phyloP scores from a whole-genome alignment of 2,888 invertebrate genomes.

The Notodonta dromedarius region DNA sequence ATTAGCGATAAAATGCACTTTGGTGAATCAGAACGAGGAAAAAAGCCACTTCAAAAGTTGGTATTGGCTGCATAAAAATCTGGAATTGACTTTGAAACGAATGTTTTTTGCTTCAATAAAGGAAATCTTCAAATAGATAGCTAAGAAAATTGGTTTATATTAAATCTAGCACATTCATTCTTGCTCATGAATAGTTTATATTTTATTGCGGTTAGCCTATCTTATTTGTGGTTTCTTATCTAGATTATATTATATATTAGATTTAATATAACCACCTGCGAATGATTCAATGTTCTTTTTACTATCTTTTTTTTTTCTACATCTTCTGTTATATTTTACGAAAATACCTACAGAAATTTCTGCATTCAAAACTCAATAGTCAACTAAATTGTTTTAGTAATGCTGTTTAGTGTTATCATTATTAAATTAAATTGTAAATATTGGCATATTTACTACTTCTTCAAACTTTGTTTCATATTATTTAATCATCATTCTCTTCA shows the following conservation, averaged over 20 bases:
- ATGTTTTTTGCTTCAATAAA: not conserved
- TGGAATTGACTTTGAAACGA: not conserved
- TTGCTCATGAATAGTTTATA: slow-evolving; percentile 3
- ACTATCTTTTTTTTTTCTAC: too few relatives aligned
- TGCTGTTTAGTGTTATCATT: too few relatives aligned
- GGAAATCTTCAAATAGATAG: not conserved
- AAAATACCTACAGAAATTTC: too few relatives aligned
- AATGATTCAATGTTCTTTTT: not conserved
- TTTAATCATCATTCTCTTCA: too few relatives aligned
- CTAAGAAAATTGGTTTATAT: not conserved
- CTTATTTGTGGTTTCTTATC: slow-evolving; percentile 6
- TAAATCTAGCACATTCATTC: not conserved
- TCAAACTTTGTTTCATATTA: too few relatives aligned
- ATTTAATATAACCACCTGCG: slow-evolving; percentile 1
- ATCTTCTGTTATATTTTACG: too few relatives aligned
- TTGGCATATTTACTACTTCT: too few relatives aligned
- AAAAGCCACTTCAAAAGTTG: not conserved
- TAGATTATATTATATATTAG: slow-evolving; percentile 1
- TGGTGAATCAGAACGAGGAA: slow-evolving; percentile 26
- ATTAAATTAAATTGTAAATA: too few relatives aligned
- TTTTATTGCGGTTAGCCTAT: slow-evolving; percentile 6
- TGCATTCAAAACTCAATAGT: too few relatives aligned
- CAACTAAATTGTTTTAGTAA: too few relatives aligned
- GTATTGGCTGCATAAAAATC: not conserved
- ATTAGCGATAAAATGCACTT: slow-evolving; percentile 40